Conservation (phyloP, 2,888 invertebrate species). For the Dolichomitus sp. region DNA sequence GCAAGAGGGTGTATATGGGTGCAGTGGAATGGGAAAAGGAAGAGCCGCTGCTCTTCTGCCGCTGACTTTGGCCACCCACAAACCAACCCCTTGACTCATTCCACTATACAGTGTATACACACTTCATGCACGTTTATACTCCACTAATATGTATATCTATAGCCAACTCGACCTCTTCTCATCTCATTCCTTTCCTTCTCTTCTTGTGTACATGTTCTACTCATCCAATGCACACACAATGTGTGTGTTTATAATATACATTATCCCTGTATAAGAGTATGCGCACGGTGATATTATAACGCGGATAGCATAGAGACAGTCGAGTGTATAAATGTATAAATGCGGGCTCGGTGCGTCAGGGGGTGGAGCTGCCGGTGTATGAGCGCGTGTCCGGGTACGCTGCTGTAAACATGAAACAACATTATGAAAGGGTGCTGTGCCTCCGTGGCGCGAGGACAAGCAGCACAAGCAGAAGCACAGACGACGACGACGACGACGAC, state of each 20-base stretch:
- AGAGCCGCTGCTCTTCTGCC: constrained; percentile 60
- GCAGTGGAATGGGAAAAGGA: constrained; percentile 44
- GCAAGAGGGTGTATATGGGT: constrained; percentile 35
- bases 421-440: constrained; percentile 71
- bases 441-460: constrained; percentile 44
- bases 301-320: constrained; percentile 64
- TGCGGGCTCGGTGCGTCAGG: constrained; percentile 50
- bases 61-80: constrained; percentile 58
- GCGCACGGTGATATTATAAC: constrained; percentile 62
- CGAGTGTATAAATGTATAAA: constrained; percentile 69
- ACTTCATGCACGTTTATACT: constrained; percentile 48
- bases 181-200: constrained; percentile 6
- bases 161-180: constrained; percentile 43
- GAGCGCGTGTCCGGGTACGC: constrained; percentile 70
- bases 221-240: constrained; percentile 46
- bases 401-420: constrained; percentile 74
- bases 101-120: constrained; percentile 54
- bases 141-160: constrained; percentile 54
- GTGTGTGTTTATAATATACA: constrained; percentile 55
- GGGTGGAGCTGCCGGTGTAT: constrained; percentile 40
- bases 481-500: constrained; percentile 28
- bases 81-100: constrained; percentile 46
- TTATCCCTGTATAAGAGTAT: constrained; percentile 47
- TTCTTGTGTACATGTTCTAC: constrained; percentile 14
- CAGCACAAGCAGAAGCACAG: constrained; percentile 38